phyloP scores from a whole-genome alignment of 2,113 vertebrate species.

The Serilophus lunatus region DNA sequence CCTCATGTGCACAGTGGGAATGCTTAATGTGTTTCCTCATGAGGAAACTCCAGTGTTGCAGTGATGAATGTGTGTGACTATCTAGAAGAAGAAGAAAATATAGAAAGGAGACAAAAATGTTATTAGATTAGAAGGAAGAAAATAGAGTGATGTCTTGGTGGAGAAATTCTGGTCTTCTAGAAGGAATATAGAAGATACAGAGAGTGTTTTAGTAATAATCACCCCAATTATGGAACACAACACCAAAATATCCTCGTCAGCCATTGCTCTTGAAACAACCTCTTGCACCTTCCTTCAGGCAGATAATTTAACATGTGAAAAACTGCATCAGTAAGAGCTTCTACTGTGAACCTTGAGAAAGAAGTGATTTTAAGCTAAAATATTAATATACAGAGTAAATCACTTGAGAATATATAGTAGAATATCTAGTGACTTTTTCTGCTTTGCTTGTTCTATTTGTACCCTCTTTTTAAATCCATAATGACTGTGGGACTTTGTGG shows the following conservation, averaged over 20 bases:
- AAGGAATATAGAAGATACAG: neutral
- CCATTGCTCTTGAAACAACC: neutral
- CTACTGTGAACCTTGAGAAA: neutral
- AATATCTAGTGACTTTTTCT: neutral
- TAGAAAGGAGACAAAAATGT: neutral
- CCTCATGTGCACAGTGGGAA: rapidly evolving
- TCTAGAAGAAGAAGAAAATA: neutral
- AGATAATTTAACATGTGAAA: neutral
- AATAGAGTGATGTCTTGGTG: neutral
- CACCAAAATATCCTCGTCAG: neutral
- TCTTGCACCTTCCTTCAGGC: neutral
- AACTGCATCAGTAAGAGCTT: neutral
- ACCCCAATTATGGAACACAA: neutral
- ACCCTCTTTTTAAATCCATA: neutral
- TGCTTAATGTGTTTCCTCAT: neutral
- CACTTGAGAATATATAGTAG: neutral
- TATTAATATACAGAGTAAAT: neutral
- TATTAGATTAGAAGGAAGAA: neutral
- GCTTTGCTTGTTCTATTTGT: neutral
- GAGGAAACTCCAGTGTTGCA: neutral
- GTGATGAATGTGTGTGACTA: neutral
- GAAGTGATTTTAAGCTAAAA: neutral
- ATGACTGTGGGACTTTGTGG: neutral
- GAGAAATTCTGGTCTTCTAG: neutral
- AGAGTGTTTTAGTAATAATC: neutral